A percentile compares a stretch with the other conserved stretches of the same genome.
phyloP scores from a whole-genome alignment of 2,113 vertebrate genomes.

The Ammospiza caudacuta region DNA sequence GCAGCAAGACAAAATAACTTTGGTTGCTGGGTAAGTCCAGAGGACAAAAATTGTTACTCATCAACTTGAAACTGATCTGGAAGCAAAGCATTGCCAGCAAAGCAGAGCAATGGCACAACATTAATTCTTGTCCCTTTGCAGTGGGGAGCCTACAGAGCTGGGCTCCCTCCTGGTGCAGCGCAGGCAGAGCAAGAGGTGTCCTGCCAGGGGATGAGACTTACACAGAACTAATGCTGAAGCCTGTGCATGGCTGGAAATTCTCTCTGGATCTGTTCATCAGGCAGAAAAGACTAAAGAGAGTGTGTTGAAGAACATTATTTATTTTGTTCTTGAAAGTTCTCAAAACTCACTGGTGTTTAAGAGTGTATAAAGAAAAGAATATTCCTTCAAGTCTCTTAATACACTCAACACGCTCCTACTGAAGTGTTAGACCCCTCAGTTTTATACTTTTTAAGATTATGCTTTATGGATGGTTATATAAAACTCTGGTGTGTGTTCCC shows the following conservation, averaged over 20 bases:
- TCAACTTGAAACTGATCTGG: background rate
- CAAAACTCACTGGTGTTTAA: background rate
- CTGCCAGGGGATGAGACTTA: background rate
- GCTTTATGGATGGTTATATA: background rate
- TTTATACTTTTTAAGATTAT: background rate
- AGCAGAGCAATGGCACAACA: background rate
- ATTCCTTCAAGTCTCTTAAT: background rate
- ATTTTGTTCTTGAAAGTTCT: background rate
- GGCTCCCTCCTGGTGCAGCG: background rate
- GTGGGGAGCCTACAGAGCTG: too few relatives aligned
- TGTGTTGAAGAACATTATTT: background rate
- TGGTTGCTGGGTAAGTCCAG: background rate
- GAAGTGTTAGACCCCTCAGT: accelerated
- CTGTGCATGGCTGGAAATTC: accelerated
- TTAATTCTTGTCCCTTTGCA: background rate
- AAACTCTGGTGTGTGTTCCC: background rate
- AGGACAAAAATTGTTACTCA: background rate
- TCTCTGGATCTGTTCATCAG: background rate
- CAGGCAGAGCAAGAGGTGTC: background rate
- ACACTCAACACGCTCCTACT: background rate
- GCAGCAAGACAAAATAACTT: background rate
- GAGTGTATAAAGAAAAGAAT: background rate
- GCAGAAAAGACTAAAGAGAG: background rate
- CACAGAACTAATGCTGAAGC: background rate
- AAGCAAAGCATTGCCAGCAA: background rate